Evolutionary conservation across 2,113 vertebrate genomes (phyloP), one percentile per base, ranked within the genome.

Genomic region (Catharus minimus): DNA sequence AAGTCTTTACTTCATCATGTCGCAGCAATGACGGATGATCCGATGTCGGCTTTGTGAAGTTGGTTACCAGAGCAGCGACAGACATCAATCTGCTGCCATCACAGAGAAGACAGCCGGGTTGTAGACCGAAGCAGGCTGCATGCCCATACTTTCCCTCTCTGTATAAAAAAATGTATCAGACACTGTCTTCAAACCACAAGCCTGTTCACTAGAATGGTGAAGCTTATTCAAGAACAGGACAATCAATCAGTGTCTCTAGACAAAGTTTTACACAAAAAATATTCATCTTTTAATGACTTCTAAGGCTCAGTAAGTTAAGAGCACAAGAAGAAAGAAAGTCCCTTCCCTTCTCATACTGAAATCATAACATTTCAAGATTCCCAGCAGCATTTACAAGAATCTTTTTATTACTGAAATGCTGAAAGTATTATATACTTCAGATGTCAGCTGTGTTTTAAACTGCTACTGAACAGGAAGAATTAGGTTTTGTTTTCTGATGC

Each of bases 101-200:
- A 10, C 98, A 97, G 30, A 98, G 97, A 60, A 97, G 97, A 94
- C 99, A 99, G 93, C 98, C 98, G 0, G 98, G 99, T 49, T 98
- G 98, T 16, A 99, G 98, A 39, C 98, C 98, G 62, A 99, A 99
- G 95, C 99, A 99, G 27, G 99, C 99, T 2, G 98, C 99, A 4
- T 99, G 99, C 23, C 98, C 98, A 28, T 98, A 99, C 75, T 99
- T 99, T 33, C 99, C 99, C 71, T 99, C 98, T 97, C 99, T 99
- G 95, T 30, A 1, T 47, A 84, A 94, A 75, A 90, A 94, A 93
- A 96, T 38, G 66, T 18, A 62, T 43, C 82, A 90, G 82, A 92
- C 43, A 41, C 10, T 28, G 43, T 68, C 46, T 69, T 94, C 64
- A 92, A 82, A 90, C 21, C n/a, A 75, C 15, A 86, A 64, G 32